phyloP scores from a whole-genome alignment of 2,888 invertebrate genomes.

The Phyllotreta striolata region DNA sequence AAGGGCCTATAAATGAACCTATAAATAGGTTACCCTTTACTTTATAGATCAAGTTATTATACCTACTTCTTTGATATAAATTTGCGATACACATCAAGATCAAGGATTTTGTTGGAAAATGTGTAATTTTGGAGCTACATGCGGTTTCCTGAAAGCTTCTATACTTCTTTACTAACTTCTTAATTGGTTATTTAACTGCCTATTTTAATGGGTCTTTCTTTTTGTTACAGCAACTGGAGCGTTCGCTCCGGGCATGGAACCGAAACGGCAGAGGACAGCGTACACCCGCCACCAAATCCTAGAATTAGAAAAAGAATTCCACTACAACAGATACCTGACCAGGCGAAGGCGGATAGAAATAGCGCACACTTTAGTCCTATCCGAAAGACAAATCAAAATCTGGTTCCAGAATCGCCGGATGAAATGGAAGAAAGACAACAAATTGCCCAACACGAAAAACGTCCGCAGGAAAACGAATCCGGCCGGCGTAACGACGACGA shows the following conservation, averaged over 20 bases:
- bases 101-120: too few relatives aligned
- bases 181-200: background rate
- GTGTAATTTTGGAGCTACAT: too few relatives aligned
- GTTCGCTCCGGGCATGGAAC: constrained; percentile 92
- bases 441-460: constrained; percentile 84
- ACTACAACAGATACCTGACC: constrained; percentile 96
- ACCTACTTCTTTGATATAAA: too few relatives aligned
- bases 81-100: too few relatives aligned
- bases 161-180: background rate
- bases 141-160: too few relatives aligned
- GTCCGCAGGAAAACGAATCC: constrained; percentile 80
- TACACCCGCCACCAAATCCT: constrained; percentile 98
- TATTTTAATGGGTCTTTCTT: constrained; percentile 44
- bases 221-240: constrained; percentile 82
- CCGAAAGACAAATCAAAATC: constrained; percentile 89
- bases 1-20: too few relatives aligned
- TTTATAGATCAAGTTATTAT: too few relatives aligned
- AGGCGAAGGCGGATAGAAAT: constrained; percentile 95
- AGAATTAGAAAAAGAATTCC: constrained; percentile 97
- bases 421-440: constrained; percentile 90
- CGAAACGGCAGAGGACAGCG: constrained; percentile 94
- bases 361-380: constrained; percentile 93
- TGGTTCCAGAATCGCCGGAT: constrained; percentile 88
- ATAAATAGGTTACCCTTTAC: too few relatives aligned
- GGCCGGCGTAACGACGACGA: constrained; percentile 72